A percentile compares a stretch with the other conserved stretches of the same genome.
These are phyloP conservation scores for Spondyliosoma cantharus DNA, from an alignment of 2,797 vertebrate genomes.

Conservation along the genomic window DNA sequence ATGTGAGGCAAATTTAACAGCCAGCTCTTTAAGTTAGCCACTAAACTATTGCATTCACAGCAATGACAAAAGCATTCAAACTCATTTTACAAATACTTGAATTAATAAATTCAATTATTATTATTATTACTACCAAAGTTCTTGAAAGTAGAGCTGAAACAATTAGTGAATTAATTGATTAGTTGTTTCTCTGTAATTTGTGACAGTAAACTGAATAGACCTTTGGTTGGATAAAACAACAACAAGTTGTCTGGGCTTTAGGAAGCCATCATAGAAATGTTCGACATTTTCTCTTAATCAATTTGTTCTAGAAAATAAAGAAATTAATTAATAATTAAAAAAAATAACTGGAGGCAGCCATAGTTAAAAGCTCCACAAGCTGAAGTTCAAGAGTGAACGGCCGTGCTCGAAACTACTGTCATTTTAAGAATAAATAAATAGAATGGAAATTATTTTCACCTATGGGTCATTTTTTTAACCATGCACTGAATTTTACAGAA, in stretches of 20 bases:
- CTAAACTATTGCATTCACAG: background rate
- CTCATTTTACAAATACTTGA: background rate
- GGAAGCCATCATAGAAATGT: background rate
- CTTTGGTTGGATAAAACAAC: background rate
- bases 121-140: background rate
- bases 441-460: background rate
- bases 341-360: background rate
- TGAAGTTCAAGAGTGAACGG: background rate
- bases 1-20: background rate
- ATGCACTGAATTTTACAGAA: background rate
- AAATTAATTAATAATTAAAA: background rate
- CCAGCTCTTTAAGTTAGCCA: background rate
- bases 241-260: background rate
- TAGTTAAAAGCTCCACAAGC: background rate
- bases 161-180: no score
- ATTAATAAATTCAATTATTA: no score
- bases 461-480: conserved; percentile 12
- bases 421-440: conserved; percentile 11
- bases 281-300: background rate
- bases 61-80: background rate
- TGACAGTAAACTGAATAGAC: background rate
- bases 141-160: no score
- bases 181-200: no score
- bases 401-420: background rate
- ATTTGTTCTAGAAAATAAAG: background rate